These are phyloP conservation scores for Eulemur coronatus DNA, from an alignment of 2,797 vertebrate genomes.

Conservation along the genomic window DNA sequence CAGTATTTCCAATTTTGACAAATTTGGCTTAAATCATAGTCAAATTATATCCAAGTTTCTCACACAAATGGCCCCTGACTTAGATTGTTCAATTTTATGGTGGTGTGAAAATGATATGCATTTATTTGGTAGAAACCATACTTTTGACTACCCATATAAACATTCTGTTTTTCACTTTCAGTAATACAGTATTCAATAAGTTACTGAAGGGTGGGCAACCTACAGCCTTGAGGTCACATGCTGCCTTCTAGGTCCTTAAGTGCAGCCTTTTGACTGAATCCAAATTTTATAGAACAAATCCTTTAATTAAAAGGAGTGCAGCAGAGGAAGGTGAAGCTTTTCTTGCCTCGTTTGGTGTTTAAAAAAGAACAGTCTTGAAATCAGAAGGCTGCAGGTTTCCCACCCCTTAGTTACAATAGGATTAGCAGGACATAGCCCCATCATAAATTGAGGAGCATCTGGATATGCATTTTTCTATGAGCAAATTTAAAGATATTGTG, in stretches of 20 bases:
- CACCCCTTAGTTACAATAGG: not conserved
- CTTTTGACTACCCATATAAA: too few relatives aligned
- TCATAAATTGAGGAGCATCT: not conserved
- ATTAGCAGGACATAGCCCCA: not conserved
- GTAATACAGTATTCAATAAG: not conserved
- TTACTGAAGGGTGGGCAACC: not conserved
- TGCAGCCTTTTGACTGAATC: too few relatives aligned
- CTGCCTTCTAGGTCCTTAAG: too few relatives aligned
- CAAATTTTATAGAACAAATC: too few relatives aligned
- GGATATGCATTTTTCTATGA: not conserved
- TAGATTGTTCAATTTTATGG: not conserved
- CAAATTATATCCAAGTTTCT: not conserved
- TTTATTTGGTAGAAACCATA: not conserved
- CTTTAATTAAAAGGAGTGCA: too few relatives aligned
- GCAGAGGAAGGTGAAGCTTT: too few relatives aligned
- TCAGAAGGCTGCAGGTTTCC: too few relatives aligned
- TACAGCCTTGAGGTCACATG: too few relatives aligned
- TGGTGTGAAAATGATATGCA: not conserved
- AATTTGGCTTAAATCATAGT: constrained; percentile 30
- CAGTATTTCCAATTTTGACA: constrained; percentile 35
- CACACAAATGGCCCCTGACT: not conserved
- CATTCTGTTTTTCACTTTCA: not conserved
- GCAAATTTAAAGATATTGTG: not conserved
- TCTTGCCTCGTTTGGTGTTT: too few relatives aligned
- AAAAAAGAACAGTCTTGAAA: too few relatives aligned